Percentiles rank a stretch among this genome's conserved stretches.
Conservation (phyloP, 2,888 invertebrate species). For the Clivina fossor region DNA sequence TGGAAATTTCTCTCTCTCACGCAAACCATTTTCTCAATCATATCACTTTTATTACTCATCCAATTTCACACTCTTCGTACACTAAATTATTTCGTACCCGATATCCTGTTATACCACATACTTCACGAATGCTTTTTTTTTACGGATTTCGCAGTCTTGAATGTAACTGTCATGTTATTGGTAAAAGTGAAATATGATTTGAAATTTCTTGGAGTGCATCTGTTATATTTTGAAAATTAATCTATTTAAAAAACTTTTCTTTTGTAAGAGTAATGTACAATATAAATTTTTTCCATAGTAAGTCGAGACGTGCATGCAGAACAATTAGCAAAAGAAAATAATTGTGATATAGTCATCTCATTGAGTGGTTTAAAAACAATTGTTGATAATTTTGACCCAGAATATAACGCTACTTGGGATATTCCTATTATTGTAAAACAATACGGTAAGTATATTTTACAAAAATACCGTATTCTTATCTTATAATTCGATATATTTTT, state of each 20-base stretch:
- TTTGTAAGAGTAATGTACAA: neutral
- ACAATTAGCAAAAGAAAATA: constrained; percentile 40
- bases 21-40: too few species aligned
- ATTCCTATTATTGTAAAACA: constrained; percentile 47
- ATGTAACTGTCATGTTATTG: too few species aligned
- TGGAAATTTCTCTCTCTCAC: too few species aligned
- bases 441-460: constrained; percentile 8
- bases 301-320: constrained; percentile 45
- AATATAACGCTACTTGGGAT: constrained; percentile 44
- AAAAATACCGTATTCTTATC: neutral
- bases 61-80: too few species aligned
- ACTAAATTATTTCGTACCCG: too few species aligned
- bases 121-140: too few species aligned
- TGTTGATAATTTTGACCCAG: constrained; percentile 44
- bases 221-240: too few species aligned
- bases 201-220: too few species aligned
- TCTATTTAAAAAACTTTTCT: neutral
- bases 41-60: too few species aligned
- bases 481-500: neutral
- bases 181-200: too few species aligned
- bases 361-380: constrained; percentile 46
- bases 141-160: too few species aligned
- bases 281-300: constrained; percentile 43
- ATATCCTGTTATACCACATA: too few species aligned
- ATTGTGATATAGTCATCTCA: constrained; percentile 47